Evolutionary conservation across 1,140 invertebrate species (phyloP), one percentile per base, ranked within the genome.

Genomic region (Drosophila persimilis): DNA sequence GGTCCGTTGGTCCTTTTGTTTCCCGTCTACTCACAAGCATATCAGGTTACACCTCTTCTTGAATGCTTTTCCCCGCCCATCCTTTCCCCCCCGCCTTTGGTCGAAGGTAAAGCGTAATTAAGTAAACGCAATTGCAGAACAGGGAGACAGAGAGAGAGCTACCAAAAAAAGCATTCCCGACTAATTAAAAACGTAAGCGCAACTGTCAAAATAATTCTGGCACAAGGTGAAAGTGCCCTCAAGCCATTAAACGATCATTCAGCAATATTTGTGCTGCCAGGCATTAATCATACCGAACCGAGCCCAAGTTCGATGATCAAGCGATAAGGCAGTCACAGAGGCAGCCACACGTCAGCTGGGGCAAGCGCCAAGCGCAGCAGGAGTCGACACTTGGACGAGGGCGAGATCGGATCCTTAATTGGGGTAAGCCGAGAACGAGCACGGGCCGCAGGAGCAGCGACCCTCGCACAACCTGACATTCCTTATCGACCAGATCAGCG

Each of bases 301-400:
- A 41, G 17, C 7, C 11, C 5, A 15, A 46, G 31, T 29, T 46
- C 22, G 74, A 88, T 88, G 81, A 86, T 86, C 74, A 48, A 51
- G 20, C 53, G 83, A 88, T 88, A 88, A 88, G 47, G 48, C 63
- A 73, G 51, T 83, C 83, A 88, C 58, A 74, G 65, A 74, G 77
- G 50, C 77, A 77, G 83, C 78, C 78, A 88, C 78, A 88, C 83
- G 83, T 88, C 83, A 88, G 83, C 77, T 88, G 83, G 63, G 63
- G 63, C 75, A 71, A 88, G 83, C 83, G 77, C 83, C 83, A 86
- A 86, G 70, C 35, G 35, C 78, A 70, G 83, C 83, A 83, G 83
- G 83, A 88, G 83, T 74, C 83, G 71, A 88, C 83, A 88, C 78
- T 83, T 83, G 53, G 65, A 46, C 66, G 71, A 78, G 79, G 75